phyloP scores from a whole-genome alignment of 1,140 invertebrate species.

The Stegodyphus dumicola region DNA sequence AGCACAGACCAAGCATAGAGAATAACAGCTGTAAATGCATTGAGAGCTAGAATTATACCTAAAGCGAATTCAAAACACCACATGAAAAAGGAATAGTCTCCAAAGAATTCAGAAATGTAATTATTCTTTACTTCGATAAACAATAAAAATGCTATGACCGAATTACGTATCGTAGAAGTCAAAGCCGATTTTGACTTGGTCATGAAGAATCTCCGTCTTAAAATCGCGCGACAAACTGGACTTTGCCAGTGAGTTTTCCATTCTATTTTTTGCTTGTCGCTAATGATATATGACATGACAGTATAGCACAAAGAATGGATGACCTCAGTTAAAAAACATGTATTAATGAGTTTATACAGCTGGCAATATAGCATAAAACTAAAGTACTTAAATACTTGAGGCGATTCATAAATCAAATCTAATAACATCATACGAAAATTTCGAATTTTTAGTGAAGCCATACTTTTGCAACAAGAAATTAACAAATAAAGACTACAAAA shows the following conservation, averaged over 20 bases:
- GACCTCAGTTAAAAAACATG: conserved; percentile 32
- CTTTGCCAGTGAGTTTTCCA: conserved; percentile 49
- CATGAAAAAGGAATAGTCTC: background rate
- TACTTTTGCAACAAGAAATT: too few relatives aligned
- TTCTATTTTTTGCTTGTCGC: conserved; percentile 9
- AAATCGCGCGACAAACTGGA: conserved; percentile 41
- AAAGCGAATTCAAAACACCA: background rate
- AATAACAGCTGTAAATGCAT: conserved; percentile 10
- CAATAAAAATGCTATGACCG: background rate
- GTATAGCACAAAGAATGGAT: conserved; percentile 20
- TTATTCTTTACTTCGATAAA: conserved; percentile 15
- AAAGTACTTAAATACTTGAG: too few relatives aligned
- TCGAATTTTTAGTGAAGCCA: too few relatives aligned
- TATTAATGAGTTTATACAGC: conserved; percentile 23
- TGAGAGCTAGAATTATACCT: background rate
- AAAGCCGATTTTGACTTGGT: conserved; percentile 25
- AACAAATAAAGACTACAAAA: too few relatives aligned
- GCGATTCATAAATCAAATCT: too few relatives aligned
- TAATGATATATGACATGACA: background rate
- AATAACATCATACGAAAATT: too few relatives aligned
- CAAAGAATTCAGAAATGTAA: background rate
- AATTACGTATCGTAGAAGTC: conserved; percentile 9
- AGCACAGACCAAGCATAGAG: conserved; percentile 36
- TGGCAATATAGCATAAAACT: background rate
- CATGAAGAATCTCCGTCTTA: conserved; percentile 37